A percentile compares a stretch with the other conserved stretches of the same genome.
These are phyloP conservation scores for Formica selysi DNA, from an alignment of 1,140 invertebrate species.

Conservation along the genomic window DNA sequence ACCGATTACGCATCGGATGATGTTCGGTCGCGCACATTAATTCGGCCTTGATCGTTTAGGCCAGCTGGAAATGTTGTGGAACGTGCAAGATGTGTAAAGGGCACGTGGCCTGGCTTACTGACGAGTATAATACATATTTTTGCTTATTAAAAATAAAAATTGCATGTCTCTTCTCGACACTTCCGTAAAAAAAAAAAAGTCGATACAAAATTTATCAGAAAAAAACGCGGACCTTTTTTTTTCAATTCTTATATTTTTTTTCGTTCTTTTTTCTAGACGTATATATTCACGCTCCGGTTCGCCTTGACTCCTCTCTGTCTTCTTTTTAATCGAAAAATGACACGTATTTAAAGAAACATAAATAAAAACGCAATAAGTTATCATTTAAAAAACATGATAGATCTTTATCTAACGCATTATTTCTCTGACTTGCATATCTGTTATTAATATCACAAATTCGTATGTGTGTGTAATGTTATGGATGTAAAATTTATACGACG, in stretches of 20 bases:
- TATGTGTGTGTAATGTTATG: no score
- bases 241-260: no score
- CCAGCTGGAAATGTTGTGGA: not conserved
- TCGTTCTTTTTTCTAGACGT: no score
- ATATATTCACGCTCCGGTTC: not conserved
- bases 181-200: not conserved
- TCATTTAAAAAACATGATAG: slow-evolving; percentile 9
- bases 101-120: not conserved
- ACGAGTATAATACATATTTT: no score
- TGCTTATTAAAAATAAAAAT: not conserved
- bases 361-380: slow-evolving; percentile 33
- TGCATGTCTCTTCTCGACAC: not conserved
- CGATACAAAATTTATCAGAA: not conserved
- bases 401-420: not conserved
- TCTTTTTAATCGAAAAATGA: not conserved
- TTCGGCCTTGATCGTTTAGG: slow-evolving; percentile 41
- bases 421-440: no score
- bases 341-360: slow-evolving; percentile 9
- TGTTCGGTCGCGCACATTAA: slow-evolving; percentile 33
- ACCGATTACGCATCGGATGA: slow-evolving; percentile 44
- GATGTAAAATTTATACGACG: not conserved
- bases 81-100: not conserved
- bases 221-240: not conserved
- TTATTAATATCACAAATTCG: no score
- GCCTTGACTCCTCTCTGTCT: not conserved